phyloP scores from a whole-genome alignment of 2,113 vertebrate species.

The Sinocyclocheilus maitianheensis region DNA sequence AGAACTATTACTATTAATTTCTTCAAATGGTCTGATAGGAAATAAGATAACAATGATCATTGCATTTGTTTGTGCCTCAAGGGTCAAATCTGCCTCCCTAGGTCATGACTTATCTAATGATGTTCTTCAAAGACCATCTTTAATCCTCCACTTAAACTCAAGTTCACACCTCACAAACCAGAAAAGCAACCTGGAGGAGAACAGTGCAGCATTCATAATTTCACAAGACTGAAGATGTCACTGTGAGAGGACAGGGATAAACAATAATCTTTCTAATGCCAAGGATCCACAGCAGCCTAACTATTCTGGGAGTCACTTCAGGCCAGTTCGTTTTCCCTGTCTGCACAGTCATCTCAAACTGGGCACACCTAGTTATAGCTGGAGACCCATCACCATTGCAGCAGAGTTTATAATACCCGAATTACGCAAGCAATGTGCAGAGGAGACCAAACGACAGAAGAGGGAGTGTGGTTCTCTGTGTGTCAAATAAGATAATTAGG shows the following conservation, averaged over 20 bases:
- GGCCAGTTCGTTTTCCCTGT: not conserved
- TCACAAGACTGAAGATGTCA: constrained; percentile 52
- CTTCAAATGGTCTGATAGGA: not conserved
- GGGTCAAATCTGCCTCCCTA: not conserved
- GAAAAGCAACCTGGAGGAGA: constrained; percentile 51
- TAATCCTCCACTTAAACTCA: constrained; percentile 11
- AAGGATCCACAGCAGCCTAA: constrained; percentile 20
- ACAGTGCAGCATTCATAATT: constrained; percentile 42
- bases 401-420: not conserved
- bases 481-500: too few relatives aligned
- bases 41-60: not conserved
- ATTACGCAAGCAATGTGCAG: too few relatives aligned
- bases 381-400: not conserved
- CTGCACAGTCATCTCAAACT: constrained; percentile 15
- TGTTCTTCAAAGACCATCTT: constrained; percentile 19
- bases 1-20: not conserved
- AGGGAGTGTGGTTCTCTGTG: too few relatives aligned
- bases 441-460: too few relatives aligned
- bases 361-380: not conserved
- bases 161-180: constrained; percentile 54
- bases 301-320: constrained; percentile 30
- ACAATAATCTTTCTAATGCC: constrained; percentile 49
- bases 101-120: constrained; percentile 50
- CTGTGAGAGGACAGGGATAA: constrained; percentile 51
- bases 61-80: not conserved